A percentile compares a stretch with the other conserved stretches of the same genome.
These are phyloP conservation scores for Phymatocera aterrima DNA, from an alignment of 2,888 invertebrate genomes.

Conservation along the genomic window DNA sequence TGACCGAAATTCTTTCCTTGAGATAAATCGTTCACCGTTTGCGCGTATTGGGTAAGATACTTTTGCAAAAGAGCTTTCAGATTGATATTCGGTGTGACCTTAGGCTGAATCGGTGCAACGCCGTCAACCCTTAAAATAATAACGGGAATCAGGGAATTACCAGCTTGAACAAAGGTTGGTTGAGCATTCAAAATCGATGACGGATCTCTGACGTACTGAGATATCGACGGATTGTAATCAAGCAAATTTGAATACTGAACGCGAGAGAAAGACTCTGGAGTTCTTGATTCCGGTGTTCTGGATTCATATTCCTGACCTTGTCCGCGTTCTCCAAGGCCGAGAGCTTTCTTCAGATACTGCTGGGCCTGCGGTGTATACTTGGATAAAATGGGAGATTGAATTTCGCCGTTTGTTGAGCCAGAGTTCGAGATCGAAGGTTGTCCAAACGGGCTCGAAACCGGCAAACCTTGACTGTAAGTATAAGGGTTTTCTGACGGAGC, in stretches of 20 bases:
- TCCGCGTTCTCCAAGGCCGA: conserved; percentile 45
- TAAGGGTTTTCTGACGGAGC: conserved; percentile 45
- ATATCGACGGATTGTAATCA: conserved; percentile 71
- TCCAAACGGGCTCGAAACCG: not conserved
- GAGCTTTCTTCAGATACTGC: conserved; percentile 61
- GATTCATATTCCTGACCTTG: conserved; percentile 42
- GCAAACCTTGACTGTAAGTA: conserved; percentile 43
- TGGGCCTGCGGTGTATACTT: conserved; percentile 61
- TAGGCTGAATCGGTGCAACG: conserved; percentile 64
- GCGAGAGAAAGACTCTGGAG: conserved; percentile 53
- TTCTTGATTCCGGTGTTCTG: too few species aligned
- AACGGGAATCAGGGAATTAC: conserved; percentile 70
- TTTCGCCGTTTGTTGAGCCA: conserved; percentile 54
- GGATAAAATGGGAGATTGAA: conserved; percentile 51
- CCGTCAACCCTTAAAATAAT: conserved; percentile 71
- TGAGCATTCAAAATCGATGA: conserved; percentile 70
- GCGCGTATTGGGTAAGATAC: conserved; percentile 69
- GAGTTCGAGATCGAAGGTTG: conserved; percentile 47
- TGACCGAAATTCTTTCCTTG: conserved; percentile 60
- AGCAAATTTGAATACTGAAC: conserved; percentile 66
- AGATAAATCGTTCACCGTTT: conserved; percentile 60
- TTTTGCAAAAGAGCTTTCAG: conserved; percentile 69
- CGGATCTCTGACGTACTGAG: conserved; percentile 70
- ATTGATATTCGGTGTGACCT: conserved; percentile 65
- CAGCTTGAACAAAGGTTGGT: conserved; percentile 71